phyloP scores from a whole-genome alignment of 2,797 vertebrate genomes.

The Austrolebias charrua region DNA sequence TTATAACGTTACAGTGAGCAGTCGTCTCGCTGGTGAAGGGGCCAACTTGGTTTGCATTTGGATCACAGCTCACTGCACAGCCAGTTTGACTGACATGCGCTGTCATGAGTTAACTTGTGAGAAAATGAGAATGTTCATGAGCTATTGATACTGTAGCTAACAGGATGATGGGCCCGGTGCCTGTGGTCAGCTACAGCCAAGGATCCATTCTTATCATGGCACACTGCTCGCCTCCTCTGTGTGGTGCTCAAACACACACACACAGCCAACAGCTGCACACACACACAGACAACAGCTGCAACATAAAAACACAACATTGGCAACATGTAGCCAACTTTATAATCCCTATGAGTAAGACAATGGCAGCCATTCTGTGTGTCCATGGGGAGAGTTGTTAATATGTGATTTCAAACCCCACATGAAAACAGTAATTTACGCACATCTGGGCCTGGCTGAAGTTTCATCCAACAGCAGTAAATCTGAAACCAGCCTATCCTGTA shows the following conservation, averaged over 20 bases:
- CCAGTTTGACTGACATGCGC: slow-evolving; percentile 54
- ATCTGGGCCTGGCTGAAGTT: slow-evolving; percentile 51
- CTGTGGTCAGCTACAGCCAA: slow-evolving; percentile 52
- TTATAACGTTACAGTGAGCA: not conserved
- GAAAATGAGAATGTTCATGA: slow-evolving; percentile 52
- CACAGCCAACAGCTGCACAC: not conserved
- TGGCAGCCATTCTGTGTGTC: slow-evolving; percentile 43
- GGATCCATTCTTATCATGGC: slow-evolving; percentile 47
- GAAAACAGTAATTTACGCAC: slow-evolving; percentile 68
- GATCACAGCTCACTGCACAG: slow-evolving; percentile 43
- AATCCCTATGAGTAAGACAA: slow-evolving; percentile 68
- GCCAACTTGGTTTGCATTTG: slow-evolving; percentile 43
- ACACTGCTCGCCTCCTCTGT: slow-evolving; percentile 30
- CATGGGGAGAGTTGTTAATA: slow-evolving; percentile 42
- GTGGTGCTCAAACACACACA: slow-evolving; percentile 16
- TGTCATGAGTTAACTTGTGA: slow-evolving; percentile 54
- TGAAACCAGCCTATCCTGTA: slow-evolving; percentile 41
- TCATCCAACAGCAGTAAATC: slow-evolving; percentile 45
- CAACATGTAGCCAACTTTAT: slow-evolving; percentile 68
- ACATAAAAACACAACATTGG: slow-evolving; percentile 69
- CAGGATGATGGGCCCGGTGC: slow-evolving; percentile 38
- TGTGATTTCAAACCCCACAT: slow-evolving; percentile 57
- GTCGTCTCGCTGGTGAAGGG: not conserved
- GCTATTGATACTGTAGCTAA: slow-evolving; percentile 39
- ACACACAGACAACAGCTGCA: slow-evolving; percentile 73